These are phyloP conservation scores for Poicephalus meyeri DNA, from an alignment of 2,113 vertebrate genomes.

Conservation along the genomic window DNA sequence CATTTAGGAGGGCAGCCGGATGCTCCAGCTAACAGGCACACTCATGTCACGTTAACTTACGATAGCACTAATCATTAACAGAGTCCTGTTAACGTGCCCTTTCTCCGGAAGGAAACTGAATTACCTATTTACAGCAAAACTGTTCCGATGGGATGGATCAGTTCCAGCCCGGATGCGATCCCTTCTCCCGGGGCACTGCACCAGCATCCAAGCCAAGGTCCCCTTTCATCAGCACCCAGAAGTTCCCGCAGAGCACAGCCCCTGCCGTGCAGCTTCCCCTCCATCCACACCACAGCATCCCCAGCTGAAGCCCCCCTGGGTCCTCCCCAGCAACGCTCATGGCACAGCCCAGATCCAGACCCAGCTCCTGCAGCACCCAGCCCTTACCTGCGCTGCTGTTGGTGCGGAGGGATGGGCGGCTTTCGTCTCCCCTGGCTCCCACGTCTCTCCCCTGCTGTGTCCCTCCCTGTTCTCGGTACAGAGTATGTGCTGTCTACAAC, in stretches of 20 bases:
- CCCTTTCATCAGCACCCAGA: not conserved
- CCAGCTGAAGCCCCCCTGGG: rapidly evolving
- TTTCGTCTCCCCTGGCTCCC: not conserved
- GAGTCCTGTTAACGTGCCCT: not conserved
- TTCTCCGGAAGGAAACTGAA: not conserved
- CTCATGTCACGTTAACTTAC: rapidly evolving
- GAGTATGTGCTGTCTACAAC: slow-evolving; percentile 19
- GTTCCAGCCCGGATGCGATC: not conserved
- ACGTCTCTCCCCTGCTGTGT: not conserved
- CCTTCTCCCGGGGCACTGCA: rapidly evolving
- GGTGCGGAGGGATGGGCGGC: not conserved
- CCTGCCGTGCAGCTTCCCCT: not conserved
- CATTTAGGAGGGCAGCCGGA: rapidly evolving
- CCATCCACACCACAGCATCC: not conserved
- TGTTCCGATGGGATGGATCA: not conserved
- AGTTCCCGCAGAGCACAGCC: not conserved
- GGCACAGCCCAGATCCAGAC: rapidly evolving
- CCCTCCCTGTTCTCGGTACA: not conserved
- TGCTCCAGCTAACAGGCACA: rapidly evolving
- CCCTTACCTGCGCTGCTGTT: slow-evolving; percentile 35
- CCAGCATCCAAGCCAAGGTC: not conserved
- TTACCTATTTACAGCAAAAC: not conserved
- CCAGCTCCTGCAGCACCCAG: not conserved
- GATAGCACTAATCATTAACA: not conserved
- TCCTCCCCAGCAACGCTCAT: not conserved